Evolutionary conservation across 1,140 invertebrate genomes (phyloP).

Genomic region (Capitella teleta): DNA sequence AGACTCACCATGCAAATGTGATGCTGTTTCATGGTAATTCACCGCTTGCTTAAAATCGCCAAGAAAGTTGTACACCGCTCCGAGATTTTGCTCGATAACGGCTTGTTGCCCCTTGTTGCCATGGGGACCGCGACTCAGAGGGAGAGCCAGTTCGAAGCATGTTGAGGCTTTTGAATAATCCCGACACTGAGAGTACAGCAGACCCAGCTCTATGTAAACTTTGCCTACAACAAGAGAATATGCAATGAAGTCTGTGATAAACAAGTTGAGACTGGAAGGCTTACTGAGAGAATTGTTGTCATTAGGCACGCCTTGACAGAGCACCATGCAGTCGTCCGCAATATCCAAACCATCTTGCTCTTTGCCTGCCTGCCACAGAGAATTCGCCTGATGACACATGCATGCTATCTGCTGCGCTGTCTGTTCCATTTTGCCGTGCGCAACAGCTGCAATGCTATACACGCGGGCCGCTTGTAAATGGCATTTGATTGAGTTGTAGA

Average conservation of each 20-base stretch:
- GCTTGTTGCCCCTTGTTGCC: constrained; percentile 17
- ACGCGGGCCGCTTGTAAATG: constrained; percentile 10
- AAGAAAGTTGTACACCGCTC: constrained; percentile 22
- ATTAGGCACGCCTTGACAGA: constrained; percentile 8
- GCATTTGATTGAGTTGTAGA: constrained; percentile 7
- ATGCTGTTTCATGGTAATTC: constrained; percentile 19
- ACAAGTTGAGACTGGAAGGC: background rate
- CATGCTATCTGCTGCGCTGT: constrained; percentile 11
- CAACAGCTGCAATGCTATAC: constrained; percentile 14
- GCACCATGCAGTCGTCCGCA: constrained; percentile 16
- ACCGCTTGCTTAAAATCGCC: constrained; percentile 21
- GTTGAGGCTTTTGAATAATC: constrained; percentile 17
- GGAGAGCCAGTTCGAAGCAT: constrained; percentile 22
- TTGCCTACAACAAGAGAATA: constrained; percentile 16
- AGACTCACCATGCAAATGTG: constrained; percentile 18
- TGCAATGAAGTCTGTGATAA: background rate
- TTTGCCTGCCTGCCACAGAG: constrained; percentile 8
- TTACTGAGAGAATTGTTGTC: constrained; percentile 5
- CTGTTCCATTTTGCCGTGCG: constrained; percentile 12
- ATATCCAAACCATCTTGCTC: constrained; percentile 9
- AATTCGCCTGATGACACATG: constrained; percentile 15
- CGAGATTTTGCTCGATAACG: constrained; percentile 26
- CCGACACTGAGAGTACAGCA: constrained; percentile 19
- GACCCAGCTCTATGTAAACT: constrained; percentile 22
- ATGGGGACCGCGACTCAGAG: background rate